A percentile compares a stretch with the other conserved stretches of the same genome.
These are phyloP conservation scores for Aptenodytes patagonicus DNA, from an alignment of 2,113 vertebrate genomes.

Conservation along the genomic window DNA sequence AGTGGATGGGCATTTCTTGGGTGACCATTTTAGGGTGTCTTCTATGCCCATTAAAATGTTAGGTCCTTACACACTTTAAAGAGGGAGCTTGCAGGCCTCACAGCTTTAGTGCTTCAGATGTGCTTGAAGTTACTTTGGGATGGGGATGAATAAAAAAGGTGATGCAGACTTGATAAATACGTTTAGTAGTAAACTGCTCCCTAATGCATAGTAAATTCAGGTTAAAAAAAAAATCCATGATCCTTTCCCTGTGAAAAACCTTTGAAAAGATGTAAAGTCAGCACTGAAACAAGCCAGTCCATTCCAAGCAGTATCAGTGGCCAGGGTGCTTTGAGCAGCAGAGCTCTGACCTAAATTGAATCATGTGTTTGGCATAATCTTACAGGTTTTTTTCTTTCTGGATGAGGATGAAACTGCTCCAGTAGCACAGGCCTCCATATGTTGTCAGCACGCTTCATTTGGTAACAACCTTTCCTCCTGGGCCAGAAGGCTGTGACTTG, in stretches of 20 bases:
- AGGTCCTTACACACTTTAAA: not conserved
- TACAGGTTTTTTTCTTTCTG: not conserved
- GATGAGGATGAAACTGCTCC: conserved; percentile 15
- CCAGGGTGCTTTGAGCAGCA: not conserved
- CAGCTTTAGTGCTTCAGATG: not conserved
- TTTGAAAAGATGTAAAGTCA: not conserved
- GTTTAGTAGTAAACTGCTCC: not conserved
- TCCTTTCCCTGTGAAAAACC: not conserved
- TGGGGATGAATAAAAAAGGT: not conserved
- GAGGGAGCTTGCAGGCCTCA: not conserved
- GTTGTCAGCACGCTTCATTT: conserved; percentile 42
- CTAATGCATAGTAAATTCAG: not conserved
- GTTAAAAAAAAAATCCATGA: not conserved
- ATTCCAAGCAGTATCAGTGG: not conserved
- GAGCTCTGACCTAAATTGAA: not conserved
- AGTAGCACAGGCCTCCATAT: conserved; percentile 39
- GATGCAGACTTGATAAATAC: not conserved
- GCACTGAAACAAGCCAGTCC: not conserved
- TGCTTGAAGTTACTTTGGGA: not conserved
- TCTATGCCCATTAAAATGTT: not conserved
- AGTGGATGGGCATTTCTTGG: not conserved
- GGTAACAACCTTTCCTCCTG: conserved; percentile 30
- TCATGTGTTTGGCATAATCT: conserved; percentile 34
- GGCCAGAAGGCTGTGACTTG: conserved; percentile 12
- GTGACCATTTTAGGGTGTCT: not conserved